Evolutionary conservation across 2,797 vertebrate species (phyloP), one percentile per base, ranked within the genome.

Genomic region (Nothura maculosa): DNA sequence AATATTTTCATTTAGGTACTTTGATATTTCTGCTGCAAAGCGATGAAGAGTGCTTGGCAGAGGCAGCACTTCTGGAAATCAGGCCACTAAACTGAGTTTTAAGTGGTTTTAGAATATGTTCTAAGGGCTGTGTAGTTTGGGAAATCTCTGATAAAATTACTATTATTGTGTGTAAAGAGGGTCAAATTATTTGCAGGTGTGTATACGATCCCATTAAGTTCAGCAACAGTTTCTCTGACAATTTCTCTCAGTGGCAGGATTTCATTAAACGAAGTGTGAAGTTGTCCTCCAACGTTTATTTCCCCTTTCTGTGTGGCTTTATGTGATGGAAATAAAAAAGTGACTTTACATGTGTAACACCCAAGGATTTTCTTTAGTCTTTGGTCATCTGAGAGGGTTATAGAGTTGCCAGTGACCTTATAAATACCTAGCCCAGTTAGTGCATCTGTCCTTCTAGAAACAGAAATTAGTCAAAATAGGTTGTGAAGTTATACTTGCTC

Each of bases 1-100:
- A 90, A 94, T 66, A 50, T 36, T 58, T 91, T 92, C 27, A 34
- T 87, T 61, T 89, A 88, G 69, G 91, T 94, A 25, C 81, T 95
- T 79, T 93, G 75, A 45, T 73, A 74, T 87, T 93, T 95, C 67
- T 93, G 58, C 24, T 78, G 19, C 50, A 48, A 54, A 77, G 22
- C 69, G 30, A 2, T 74, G 45, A 81, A 58, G 61, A 79, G 69
- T 21, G 32, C n/a, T 38, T 76, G 68, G 12, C 66, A 94, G 66
- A 90, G 68, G 81, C 27, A 28, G 36, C 10, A 25, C 27, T 77
- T 84, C 25, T 43, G 45, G 81, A 92, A 89, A 61, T 66, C 25
- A 73, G 62, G 43, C 4, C 21, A 15, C 30, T 73, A 55, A 78
- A 47, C 15, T 78, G 12, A 55, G 42, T 90, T 81, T 85, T 14